Percentiles rank a stretch among this genome's conserved stretches.
These are phyloP conservation scores for Enteromius mattozi DNA, from an alignment of 2,797 vertebrate species.

Conservation along the genomic window DNA sequence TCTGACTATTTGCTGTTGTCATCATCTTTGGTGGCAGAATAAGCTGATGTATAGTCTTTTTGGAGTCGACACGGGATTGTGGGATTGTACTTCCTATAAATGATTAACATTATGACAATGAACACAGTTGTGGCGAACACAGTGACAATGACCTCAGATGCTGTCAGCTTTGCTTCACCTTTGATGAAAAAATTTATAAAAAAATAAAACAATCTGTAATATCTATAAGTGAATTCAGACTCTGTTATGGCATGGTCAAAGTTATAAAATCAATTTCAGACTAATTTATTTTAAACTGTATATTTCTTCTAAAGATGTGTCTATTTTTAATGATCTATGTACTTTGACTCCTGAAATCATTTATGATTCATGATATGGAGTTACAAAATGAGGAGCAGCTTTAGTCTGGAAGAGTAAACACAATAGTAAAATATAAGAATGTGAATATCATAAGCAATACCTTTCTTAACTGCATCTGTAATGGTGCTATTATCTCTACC, in stretches of 20 bases:
- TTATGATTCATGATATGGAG: too few relatives aligned
- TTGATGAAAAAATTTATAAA: background rate
- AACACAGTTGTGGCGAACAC: background rate
- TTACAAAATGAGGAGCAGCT: background rate
- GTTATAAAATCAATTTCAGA: background rate
- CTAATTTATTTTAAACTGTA: background rate
- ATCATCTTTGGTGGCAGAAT: background rate
- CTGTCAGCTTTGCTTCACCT: background rate
- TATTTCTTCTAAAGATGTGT: background rate
- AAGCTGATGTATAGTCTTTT: background rate
- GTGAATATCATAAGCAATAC: background rate
- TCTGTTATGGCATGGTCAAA: background rate
- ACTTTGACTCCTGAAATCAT: too few relatives aligned
- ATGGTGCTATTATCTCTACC: too few relatives aligned
- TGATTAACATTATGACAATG: too few relatives aligned
- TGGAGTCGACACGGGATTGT: background rate
- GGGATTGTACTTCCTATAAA: background rate
- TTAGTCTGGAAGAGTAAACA: background rate
- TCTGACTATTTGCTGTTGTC: background rate
- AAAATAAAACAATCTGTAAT: background rate
- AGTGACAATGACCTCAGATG: background rate
- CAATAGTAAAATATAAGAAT: too few relatives aligned
- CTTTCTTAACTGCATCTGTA: background rate
- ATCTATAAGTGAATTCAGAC: background rate
- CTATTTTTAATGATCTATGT: background rate